Conservation (phyloP, 2,113 vertebrate genomes). For the Pithys albifrons region DNA sequence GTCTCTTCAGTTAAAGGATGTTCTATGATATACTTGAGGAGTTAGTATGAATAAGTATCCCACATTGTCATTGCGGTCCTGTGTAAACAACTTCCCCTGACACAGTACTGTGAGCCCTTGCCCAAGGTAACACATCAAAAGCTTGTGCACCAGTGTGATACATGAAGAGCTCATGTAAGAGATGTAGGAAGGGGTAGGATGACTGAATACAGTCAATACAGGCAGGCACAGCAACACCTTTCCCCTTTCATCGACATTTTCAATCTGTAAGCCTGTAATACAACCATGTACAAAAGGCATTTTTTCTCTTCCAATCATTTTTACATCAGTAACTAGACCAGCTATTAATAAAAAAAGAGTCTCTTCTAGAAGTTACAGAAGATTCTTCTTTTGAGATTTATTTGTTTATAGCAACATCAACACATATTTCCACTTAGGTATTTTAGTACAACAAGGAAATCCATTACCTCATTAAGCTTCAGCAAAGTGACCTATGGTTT, state of each 20-base stretch:
- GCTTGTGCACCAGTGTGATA: rapidly evolving
- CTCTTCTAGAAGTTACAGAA: background rate
- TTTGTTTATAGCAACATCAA: conserved; percentile 38
- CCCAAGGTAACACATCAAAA: background rate
- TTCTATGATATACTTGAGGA: background rate
- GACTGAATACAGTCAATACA: background rate
- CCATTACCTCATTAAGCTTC: conserved; percentile 1
- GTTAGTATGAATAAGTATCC: background rate
- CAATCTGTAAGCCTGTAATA: background rate
- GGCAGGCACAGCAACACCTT: background rate
- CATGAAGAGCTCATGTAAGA: rapidly evolving
- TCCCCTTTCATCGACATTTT: background rate
- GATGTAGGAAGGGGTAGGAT: background rate
- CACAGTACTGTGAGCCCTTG: background rate
- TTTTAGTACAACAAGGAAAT: conserved; percentile 45
- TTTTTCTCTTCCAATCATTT: background rate
- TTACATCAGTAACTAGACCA: background rate
- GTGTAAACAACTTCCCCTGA: background rate
- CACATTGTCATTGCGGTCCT: background rate
- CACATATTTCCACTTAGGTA: conserved; percentile 17
- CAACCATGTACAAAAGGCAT: background rate
- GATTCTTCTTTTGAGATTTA: conserved; percentile 38
- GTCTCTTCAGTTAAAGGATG: background rate
- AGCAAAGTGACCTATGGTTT: conserved; percentile 24
- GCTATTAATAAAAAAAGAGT: background rate